Percentiles rank a stretch among this genome's conserved stretches.
Conservation (phyloP, 2,113 vertebrate species). For the Xiphorhynchus elegans region DNA sequence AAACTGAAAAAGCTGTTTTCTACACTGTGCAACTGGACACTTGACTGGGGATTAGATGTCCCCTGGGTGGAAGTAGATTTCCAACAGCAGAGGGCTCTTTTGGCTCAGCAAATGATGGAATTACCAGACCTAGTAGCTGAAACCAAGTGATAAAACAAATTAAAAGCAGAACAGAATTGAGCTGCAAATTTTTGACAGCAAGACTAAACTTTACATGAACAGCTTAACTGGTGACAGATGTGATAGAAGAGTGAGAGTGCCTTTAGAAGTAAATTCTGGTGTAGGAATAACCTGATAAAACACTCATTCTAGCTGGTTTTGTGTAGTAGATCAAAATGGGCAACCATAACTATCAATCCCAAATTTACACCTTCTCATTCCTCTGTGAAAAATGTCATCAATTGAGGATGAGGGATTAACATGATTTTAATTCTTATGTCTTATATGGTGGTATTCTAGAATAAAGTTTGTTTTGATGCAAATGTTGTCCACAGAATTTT, state of each 20-base stretch:
- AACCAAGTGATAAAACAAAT: not conserved
- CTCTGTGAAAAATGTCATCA: not conserved
- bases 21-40: not conserved
- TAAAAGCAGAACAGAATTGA: not conserved
- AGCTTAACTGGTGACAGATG: constrained; percentile 5
- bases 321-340: not conserved
- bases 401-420: not conserved
- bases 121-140: not conserved
- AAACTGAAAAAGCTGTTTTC: not conserved
- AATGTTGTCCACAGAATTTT: not conserved
- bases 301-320: not conserved
- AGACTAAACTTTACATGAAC: not conserved
- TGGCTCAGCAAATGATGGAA: not conserved
- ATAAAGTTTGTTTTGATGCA: not conserved
- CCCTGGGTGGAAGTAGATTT: not conserved
- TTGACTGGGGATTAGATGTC: not conserved
- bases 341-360: not conserved
- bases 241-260: not conserved
- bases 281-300: constrained; percentile 1
- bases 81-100: constrained; percentile 49
- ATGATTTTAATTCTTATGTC: not conserved
- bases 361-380: not conserved
- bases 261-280: not conserved
- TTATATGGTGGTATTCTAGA: not conserved
- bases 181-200: not conserved